Base-by-base conservation (phyloP, 1,140 invertebrate species). In the Choristoneura fumiferana region DNA sequence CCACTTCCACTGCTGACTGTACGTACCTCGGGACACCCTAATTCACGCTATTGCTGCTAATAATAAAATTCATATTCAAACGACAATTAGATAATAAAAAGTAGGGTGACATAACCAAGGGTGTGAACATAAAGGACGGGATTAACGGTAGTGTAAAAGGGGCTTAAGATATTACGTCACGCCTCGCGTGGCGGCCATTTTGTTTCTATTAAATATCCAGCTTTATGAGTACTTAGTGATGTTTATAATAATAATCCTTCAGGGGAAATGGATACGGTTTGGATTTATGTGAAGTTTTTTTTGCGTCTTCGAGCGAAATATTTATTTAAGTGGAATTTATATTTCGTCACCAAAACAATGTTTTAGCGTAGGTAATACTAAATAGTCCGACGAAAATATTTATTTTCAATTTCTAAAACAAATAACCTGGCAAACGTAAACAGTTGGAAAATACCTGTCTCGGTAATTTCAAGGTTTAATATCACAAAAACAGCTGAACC, bases 81-180 rank as follows among this genome's bases (percentile, higher is more conserved):
- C 22, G 6, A 6, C 22, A 29, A 6, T 33, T 34, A 9, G 36
- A n/a, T 39, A 53, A 33, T 57, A 37, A 57, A 35, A 60, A 60
- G 43, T 74, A 73, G 73, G 76, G 78, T 79, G 74, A 65, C 54
- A 62, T 67, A 67, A 84, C 79, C 81, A 84, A 81, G 63, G 72
- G 54, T 37, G 63, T 67, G 18, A 49, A 38, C 14, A 22, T 55
- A 40, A 63, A 66, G 78, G 80, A 78, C 78, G 78, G 78, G 67
- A 69, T 64, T 62, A 14, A 55, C 29, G 29, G 35, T 55, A 69
- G 69, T 77, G 75, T 78, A 69, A 65, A 78, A 74, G 73, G 76
- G 73, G 79, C 77, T 83, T 81, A 85, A 77, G 73, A 67, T 80
- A 73, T 84, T 78, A 81, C 75, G 73, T 80, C 77, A 82, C 78